Evolutionary conservation across 1,140 invertebrate species (phyloP).

Genomic region (Calephelis virginiensis): DNA sequence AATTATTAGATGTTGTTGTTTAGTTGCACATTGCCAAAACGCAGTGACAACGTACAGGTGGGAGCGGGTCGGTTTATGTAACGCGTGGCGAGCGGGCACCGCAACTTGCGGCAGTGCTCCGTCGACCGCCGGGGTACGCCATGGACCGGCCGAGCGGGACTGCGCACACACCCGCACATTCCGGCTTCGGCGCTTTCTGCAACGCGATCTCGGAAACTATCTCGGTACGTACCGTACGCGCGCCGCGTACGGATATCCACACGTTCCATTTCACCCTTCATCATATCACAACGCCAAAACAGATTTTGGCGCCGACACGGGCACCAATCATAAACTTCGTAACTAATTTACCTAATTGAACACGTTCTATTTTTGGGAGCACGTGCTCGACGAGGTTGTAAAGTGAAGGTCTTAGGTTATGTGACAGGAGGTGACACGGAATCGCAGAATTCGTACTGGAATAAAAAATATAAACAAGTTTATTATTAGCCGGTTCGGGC

Average conservation of each 20-base stretch:
- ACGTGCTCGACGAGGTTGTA: constrained; percentile 59
- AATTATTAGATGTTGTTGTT: constrained; percentile 75
- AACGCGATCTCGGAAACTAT: constrained; percentile 69
- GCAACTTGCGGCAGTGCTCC: constrained; percentile 50
- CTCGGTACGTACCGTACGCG: constrained; percentile 59
- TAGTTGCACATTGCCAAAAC: constrained; percentile 65
- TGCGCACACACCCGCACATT: constrained; percentile 53
- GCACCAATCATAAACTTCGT: constrained; percentile 15
- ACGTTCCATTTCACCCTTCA: constrained; percentile 11
- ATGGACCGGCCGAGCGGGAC: constrained; percentile 60
- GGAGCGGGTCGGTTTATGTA: constrained; percentile 48
- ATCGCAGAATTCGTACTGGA: constrained; percentile 61
- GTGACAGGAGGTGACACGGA: constrained; percentile 38
- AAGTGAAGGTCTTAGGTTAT: constrained; percentile 34
- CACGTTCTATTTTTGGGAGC: constrained; percentile 54
- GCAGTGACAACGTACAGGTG: constrained; percentile 68
- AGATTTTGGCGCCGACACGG: constrained; percentile 48
- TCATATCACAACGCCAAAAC: constrained; percentile 1
- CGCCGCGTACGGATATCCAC: constrained; percentile 28
- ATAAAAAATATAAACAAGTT: constrained; percentile 78
- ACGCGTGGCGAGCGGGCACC: constrained; percentile 32
- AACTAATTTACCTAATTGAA: constrained; percentile 35
- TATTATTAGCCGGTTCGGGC: constrained; percentile 74
- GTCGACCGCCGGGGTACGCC: constrained; percentile 55
- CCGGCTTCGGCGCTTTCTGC: constrained; percentile 72